phyloP scores from a whole-genome alignment of 2,888 invertebrate species.

The Cantharis rufa region DNA sequence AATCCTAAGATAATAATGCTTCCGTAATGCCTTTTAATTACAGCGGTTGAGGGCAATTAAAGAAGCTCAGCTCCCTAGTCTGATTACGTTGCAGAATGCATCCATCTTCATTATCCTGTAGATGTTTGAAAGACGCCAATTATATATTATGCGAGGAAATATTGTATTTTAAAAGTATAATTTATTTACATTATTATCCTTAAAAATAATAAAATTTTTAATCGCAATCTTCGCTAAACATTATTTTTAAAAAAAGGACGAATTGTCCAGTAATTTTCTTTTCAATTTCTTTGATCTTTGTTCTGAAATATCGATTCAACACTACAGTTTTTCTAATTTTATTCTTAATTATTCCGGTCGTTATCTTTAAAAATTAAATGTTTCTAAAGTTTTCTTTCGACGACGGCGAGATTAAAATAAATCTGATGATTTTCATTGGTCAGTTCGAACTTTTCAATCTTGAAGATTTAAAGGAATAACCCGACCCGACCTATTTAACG shows the following conservation, averaged over 20 bases:
- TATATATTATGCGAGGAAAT: conserved; percentile 29
- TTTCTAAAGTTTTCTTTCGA: too few relatives aligned
- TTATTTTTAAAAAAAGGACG: not conserved
- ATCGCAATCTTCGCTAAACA: not conserved
- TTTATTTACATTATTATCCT: not conserved
- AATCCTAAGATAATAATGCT: conserved; percentile 35
- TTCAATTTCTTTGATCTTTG: too few relatives aligned
- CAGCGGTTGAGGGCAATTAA: conserved; percentile 48
- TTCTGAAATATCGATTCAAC: too few relatives aligned
- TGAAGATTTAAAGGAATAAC: too few relatives aligned
- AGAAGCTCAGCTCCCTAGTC: conserved; percentile 41
- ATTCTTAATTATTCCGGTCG: too few relatives aligned
- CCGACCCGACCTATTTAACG: too few relatives aligned
- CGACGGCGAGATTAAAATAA: too few relatives aligned
- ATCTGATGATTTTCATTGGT: too few relatives aligned
- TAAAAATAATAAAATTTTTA: not conserved
- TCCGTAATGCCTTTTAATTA: conserved; percentile 46
- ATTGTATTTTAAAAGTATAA: conserved; percentile 6
- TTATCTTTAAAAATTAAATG: too few relatives aligned
- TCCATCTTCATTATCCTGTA: conserved; percentile 49
- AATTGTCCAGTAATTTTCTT: not conserved
- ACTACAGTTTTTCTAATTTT: too few relatives aligned
- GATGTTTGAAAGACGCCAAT: conserved; percentile 46
- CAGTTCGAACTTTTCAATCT: too few relatives aligned
- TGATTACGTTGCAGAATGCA: conserved; percentile 46